Percentiles rank a stretch among this genome's conserved stretches.
phyloP scores from a whole-genome alignment of 2,113 vertebrate genomes.

The Thamnophis sirtalis region DNA sequence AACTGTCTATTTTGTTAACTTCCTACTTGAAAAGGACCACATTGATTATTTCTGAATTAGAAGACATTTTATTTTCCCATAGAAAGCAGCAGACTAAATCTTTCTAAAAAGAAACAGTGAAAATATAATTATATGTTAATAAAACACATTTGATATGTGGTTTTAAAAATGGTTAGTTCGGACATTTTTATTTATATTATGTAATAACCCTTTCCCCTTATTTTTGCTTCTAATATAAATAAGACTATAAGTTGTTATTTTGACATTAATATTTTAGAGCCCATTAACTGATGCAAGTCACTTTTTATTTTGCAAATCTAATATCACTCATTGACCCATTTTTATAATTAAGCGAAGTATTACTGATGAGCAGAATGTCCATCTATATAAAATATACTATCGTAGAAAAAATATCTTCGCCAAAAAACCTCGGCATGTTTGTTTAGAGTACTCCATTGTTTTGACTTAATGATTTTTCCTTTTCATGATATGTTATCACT shows the following conservation, averaged over 20 bases:
- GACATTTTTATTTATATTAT: not conserved
- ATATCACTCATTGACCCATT: not conserved
- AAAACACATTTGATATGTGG: not conserved
- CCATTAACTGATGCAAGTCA: not conserved
- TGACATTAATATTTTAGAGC: not conserved
- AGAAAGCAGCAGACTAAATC: not conserved
- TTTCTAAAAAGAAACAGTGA: not conserved
- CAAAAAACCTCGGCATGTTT: not conserved
- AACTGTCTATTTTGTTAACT: not conserved
- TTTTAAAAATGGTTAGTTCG: not conserved
- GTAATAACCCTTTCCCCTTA: not conserved
- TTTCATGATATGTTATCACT: not conserved
- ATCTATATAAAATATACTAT: not conserved
- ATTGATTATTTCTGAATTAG: not conserved
- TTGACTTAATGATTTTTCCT: not conserved
- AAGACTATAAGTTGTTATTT: not conserved
- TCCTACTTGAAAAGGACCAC: not conserved
- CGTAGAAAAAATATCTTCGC: not conserved
- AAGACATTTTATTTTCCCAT: not conserved
- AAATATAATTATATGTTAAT: not conserved
- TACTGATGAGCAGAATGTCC: not conserved
- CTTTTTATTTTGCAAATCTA: not conserved
- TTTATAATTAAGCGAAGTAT: not conserved
- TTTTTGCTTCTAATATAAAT: not conserved
- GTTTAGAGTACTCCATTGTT: not conserved